Evolutionary conservation across 2,797 vertebrate species (phyloP), one percentile per base, ranked within the genome.

Genomic region (Tamandua tetradactyla): DNA sequence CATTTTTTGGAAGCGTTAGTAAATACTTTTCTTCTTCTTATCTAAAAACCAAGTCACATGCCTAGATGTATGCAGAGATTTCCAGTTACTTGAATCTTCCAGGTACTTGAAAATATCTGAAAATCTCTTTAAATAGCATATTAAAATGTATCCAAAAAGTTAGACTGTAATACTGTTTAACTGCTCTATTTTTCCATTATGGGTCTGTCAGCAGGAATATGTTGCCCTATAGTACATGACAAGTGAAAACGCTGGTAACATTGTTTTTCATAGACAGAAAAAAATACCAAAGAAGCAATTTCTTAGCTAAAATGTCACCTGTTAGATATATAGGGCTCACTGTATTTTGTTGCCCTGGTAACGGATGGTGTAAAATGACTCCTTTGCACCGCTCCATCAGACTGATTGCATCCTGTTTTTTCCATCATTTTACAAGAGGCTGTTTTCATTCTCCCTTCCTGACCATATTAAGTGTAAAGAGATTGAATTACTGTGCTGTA

Each of bases 381-480:
- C 98, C 98, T 98, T 98, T 98, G 98, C 98, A 98, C 97, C 88
- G 97, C 98, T 98, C 98, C 97, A 98, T 98, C 98, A 98, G 98
- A 98, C 98, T 98, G 98, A 99, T 98, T 98, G 98, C 98, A 98
- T 98, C 98, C 98, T 98, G 98, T 98, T 98, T 99, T 98, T 98
- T 97, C 98, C 98, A 98, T 99, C 98, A 98, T 98, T 98, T 98
- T 98, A 98, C 98, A 98, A 98, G 98, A 98, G 98, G 97, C 98
- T 98, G 98, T 98, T 98, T 99, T 98, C 98, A 98, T 98, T 99
- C 98, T 98, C 98, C 95, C 97, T 98, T 98, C 98, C 98, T 98
- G 98, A 98, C 98, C 98, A 97, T 98, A 98, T 98, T 98, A 98
- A 98, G 98, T 98, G 97, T 98, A 98, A 98, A 98, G 98, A 98